Base-by-base conservation (phyloP, 2,888 invertebrate genomes). In the Perdita meconis region DNA sequence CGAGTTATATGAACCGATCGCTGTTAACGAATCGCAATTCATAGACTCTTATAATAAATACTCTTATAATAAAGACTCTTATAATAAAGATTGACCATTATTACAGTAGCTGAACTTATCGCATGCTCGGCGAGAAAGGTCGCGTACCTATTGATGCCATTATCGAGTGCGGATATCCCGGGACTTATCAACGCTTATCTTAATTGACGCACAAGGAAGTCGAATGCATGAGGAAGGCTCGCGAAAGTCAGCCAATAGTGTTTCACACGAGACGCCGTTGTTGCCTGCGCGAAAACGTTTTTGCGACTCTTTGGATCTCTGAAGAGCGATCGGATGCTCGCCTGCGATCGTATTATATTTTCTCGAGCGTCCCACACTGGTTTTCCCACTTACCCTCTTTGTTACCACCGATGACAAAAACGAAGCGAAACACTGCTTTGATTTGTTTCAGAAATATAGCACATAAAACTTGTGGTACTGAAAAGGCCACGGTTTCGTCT, bases 81-180 rank as follows among this genome's bases (percentile, higher is more conserved):
- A n/a, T n/a, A n/a, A n/a, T n/a, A 63, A 47, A 50, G 1, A 12
- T 24, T 30, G 55, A 8, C 44, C 12, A 50, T 60, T 71, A 64
- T n/a, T 63, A 24, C 50, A n/a, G 34, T 60, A 36, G 56, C 4
- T 13, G 56, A 47, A 65, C 26, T 65, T 79, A 65, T 78, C 65
- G 44, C 40, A n/a, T 8, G 22, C 47, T 19, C 30, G 50, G 34
- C 34, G 16, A 55, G 68, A 68, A 68, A 78, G 68, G 66, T 69
- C 56, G 73, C 63, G 56, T 16, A 72, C 47, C 63, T 68, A 78
- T 74, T 69, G 59, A 74, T 38, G 60, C 44, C 12, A 42, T 47
- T 83, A 83, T 82, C 77, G 55, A 38, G 4, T n/a, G 59, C 87
- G 87, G 85, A 87, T 79, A 83, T 87, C 83, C 87, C 78, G 77